These are phyloP conservation scores for Centroberyx gerrardi DNA, from an alignment of 2,797 vertebrate genomes.

Conservation along the genomic window DNA sequence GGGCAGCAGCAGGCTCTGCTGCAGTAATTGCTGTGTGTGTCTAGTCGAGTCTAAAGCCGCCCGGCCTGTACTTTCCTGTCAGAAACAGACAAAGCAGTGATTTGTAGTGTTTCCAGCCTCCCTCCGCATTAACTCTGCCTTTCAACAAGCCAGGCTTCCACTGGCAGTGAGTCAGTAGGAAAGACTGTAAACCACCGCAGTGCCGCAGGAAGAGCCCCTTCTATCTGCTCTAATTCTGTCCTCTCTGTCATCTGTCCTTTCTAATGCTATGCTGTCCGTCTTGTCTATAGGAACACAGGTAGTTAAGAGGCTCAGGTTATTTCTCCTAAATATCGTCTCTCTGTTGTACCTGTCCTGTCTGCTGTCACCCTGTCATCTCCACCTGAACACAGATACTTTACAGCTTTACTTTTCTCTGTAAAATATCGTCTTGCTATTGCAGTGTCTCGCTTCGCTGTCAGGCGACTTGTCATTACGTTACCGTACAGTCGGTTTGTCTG, in stretches of 20 bases:
- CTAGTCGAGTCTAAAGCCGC: constrained; percentile 39
- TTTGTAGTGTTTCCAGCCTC: constrained; percentile 61
- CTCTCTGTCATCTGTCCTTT: constrained; percentile 70
- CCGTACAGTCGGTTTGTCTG: no score
- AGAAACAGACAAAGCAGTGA: constrained; percentile 67
- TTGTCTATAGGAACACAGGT: constrained; percentile 55
- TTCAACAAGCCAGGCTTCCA: constrained; percentile 43
- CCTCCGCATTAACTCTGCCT: constrained; percentile 56
- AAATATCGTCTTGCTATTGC: constrained; percentile 39
- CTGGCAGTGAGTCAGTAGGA: constrained; percentile 63
- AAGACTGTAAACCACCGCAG: constrained; percentile 59
- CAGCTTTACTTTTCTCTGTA: constrained; percentile 67
- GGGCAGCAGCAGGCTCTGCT: not conserved
- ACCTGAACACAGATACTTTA: constrained; percentile 61
- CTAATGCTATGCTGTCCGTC: constrained; percentile 69
- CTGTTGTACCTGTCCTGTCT: constrained; percentile 32
- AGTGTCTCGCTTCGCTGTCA: not conserved
- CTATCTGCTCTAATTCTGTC: constrained; percentile 38
- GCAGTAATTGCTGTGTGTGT: constrained; percentile 59
- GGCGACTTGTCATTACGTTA: no score
- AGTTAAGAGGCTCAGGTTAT: constrained; percentile 70
- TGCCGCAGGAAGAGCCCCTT: constrained; percentile 44
- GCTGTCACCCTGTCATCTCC: constrained; percentile 71
- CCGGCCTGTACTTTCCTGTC: constrained; percentile 66
- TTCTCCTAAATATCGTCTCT: constrained; percentile 61